Conservation (phyloP, 2,797 vertebrate genomes). For the Cyprinella venusta region DNA sequence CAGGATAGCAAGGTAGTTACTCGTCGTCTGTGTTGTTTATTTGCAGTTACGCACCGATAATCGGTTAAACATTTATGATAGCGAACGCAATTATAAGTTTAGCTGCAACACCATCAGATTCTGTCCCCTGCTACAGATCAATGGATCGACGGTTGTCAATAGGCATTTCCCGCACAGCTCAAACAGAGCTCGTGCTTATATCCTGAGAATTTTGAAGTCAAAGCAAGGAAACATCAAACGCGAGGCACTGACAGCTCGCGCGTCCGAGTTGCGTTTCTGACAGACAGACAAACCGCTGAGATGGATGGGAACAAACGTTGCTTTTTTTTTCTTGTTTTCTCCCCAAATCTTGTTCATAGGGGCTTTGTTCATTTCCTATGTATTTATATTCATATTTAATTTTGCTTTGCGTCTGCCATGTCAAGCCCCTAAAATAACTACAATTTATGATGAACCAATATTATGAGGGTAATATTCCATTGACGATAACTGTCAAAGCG, state of each 20-base stretch:
- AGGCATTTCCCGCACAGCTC: constrained; percentile 62
- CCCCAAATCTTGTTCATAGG: constrained; percentile 37
- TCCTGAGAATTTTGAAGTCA: constrained; percentile 52
- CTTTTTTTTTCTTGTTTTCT: constrained; percentile 14
- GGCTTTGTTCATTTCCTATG: constrained; percentile 40
- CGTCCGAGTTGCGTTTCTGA: constrained; percentile 48
- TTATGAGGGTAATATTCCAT: constrained; percentile 51
- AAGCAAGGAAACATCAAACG: constrained; percentile 55
- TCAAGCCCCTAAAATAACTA: constrained; percentile 44
- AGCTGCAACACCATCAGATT: constrained; percentile 65
- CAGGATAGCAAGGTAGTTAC: constrained; percentile 48
- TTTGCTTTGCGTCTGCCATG: constrained; percentile 46
- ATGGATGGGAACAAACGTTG: constrained; percentile 52
- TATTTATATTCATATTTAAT: constrained; percentile 54
- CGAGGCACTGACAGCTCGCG: constrained; percentile 45
- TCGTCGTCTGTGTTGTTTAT: constrained; percentile 66
- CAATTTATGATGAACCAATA: constrained; percentile 52
- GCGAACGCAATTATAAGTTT: constrained; percentile 79
- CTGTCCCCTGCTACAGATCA: constrained; percentile 56
- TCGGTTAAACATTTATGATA: constrained; percentile 81
- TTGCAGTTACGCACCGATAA: constrained; percentile 56
- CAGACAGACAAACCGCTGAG: constrained; percentile 42
- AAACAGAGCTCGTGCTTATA: constrained; percentile 52
- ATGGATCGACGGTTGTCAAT: constrained; percentile 64
- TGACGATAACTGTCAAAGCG: background rate